These are phyloP conservation scores for Lytechinus variegatus DNA, from an alignment of 35 echinoderm and acorn worm genomes.

Conservation along the genomic window DNA sequence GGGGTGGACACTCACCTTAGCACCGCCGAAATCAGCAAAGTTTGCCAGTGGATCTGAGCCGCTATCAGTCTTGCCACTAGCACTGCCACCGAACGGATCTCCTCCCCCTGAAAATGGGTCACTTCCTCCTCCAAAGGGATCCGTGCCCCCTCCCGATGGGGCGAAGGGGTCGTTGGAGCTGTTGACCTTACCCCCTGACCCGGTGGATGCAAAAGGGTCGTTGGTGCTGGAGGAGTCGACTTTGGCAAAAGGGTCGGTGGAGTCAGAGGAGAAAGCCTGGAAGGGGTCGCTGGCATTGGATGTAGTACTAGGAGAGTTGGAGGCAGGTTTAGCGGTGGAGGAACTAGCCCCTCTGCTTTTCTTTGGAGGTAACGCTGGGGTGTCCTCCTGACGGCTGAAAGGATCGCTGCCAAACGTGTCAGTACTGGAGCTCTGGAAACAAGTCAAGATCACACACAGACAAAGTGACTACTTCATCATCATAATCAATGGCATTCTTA, in stretches of 20 bases:
- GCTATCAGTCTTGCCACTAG: conserved; percentile 45
- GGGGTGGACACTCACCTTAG: conserved; percentile 57
- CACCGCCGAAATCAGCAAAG: conserved; percentile 94
- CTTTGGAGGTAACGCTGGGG: conserved; percentile 91
- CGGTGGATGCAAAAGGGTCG: conserved; percentile 65
- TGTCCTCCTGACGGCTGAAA: conserved; percentile 78
- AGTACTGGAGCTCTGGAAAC: conserved; percentile 67
- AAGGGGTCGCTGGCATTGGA: conserved; percentile 47
- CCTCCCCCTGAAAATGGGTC: conserved; percentile 75
- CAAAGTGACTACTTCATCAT: too few species aligned
- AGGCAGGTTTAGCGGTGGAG: conserved; percentile 48
- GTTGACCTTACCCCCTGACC: conserved; percentile 41
- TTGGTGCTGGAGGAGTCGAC: conserved; percentile 31
- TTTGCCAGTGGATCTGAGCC: conserved; percentile 77
- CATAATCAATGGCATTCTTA: too few species aligned
- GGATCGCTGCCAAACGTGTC: conserved; percentile 89
- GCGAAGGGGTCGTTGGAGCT: conserved; percentile 74
- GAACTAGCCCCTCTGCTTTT: conserved; percentile 60
- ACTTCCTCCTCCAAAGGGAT: conserved; percentile 40
- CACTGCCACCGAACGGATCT: conserved; percentile 59
- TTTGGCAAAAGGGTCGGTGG: conserved; percentile 73
- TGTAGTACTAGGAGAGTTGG: conserved; percentile 56
- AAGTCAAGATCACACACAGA: not conserved
- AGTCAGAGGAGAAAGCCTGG: conserved; percentile 49
- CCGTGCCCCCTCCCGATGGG: conserved; percentile 23